Evolutionary conservation across 1,140 invertebrate species (phyloP), one percentile per base, ranked within the genome.

Genomic region (Panulirus ornatus): DNA sequence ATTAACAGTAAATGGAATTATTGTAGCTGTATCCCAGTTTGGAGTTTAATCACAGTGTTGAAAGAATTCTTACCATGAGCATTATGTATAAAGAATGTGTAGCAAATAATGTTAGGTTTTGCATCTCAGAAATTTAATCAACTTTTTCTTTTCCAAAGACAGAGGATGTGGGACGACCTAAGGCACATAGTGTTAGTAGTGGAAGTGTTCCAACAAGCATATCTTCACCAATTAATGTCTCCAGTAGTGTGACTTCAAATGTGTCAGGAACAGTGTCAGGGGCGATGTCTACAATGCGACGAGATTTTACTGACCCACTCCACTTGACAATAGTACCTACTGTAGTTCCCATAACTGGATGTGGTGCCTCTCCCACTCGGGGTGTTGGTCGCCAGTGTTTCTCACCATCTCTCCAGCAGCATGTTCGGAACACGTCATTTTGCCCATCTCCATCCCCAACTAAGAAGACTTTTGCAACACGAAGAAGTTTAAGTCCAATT

Each of bases 241-340:
- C 76, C 27, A 83, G 63, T 63, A 89, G 44, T 47, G 66, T 89
- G 30, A n/a, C 44, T 40, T 27, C 63, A 30, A 89, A 47, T 38
- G 40, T 42, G 9, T 16, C 87, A 16, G 47, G 44, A 9, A 73
- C 87, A 8, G 47, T 83, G 47, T 73, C 87, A 2, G 66, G 63
- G 34, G n/a, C 76, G 36, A n/a, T 71, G 54, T 22, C 86, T 30
- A 9, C 76, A 0, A n/a, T 89, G 44, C 87, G 78, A 19, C n/a
- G 87, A 93, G 92, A 93, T 94, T 92, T 94, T 94, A 82, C 95
- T 94, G 93, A 94, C 94, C 92, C 94, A 27, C 95, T 96, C 66
- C 96, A 97, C 92, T 93, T 97, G 73, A 96, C 97, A 82, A 97
- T 98, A 94, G 97, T 98, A 94, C 95, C 98, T 3, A 96, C 96